phyloP scores from a whole-genome alignment of 1,140 invertebrate species.

The Radopholus similis region DNA sequence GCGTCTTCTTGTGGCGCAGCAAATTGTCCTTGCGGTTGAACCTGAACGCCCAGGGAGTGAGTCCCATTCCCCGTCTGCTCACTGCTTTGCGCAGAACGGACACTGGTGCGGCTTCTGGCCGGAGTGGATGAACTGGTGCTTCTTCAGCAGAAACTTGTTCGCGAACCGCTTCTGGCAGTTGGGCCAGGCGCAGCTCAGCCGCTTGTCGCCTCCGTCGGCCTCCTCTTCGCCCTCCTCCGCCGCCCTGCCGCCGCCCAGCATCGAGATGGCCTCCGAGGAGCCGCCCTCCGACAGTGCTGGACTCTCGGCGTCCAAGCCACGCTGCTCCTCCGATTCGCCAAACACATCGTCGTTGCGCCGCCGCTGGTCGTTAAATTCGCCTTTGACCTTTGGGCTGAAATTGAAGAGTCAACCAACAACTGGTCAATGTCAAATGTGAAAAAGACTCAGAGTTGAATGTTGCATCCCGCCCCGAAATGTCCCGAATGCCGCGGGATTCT shows the following conservation, averaged over 20 bases:
- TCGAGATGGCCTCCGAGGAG: slow-evolving; percentile 2
- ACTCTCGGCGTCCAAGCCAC: slow-evolving; percentile 9
- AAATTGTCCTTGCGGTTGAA: slow-evolving; percentile 58
- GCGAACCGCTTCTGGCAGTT: slow-evolving; percentile 57
- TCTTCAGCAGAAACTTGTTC: slow-evolving; percentile 59
- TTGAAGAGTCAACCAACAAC: not conserved
- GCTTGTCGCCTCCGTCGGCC: slow-evolving; percentile 38
- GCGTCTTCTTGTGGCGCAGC: slow-evolving; percentile 55
- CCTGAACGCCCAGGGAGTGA: slow-evolving; percentile 21
- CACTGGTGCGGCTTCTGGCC: slow-evolving; percentile 54
- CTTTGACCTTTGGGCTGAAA: not conserved
- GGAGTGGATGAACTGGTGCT: slow-evolving; percentile 59
- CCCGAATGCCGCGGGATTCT: too few relatives aligned
- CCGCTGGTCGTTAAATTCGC: not conserved
- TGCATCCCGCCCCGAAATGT: too few relatives aligned
- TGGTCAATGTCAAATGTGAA: too few relatives aligned
- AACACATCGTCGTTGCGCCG: not conserved
- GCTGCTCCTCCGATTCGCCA: slow-evolving; percentile 3
- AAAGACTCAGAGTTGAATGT: too few relatives aligned
- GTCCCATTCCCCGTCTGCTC: not conserved
- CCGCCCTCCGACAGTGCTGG: slow-evolving; percentile 25
- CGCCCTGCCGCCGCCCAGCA: not conserved
- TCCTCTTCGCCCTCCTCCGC: not conserved
- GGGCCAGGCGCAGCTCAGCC: slow-evolving; percentile 42
- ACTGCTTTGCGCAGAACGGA: slow-evolving; percentile 53